Conservation (phyloP, 2,113 vertebrate species). For the Ameiurus melas region DNA sequence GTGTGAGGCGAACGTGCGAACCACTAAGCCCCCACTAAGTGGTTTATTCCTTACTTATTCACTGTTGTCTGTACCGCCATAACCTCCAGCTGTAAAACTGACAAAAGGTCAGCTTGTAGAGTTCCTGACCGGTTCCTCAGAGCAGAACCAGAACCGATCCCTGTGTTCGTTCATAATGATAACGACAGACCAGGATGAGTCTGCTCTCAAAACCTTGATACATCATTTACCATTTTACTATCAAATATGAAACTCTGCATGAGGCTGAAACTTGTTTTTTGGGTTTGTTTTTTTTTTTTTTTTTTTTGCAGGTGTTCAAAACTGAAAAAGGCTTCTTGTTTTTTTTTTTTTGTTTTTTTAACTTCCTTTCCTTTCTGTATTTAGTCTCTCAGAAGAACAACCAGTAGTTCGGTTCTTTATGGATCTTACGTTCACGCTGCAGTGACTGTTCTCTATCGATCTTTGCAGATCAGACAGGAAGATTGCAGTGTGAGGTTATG, state of each 20-base stretch:
- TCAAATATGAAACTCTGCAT: neutral
- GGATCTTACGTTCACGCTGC: neutral
- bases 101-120: neutral
- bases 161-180: neutral
- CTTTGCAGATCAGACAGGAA: neutral
- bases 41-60: too few species aligned
- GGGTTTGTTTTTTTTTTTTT: neutral
- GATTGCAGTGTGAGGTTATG: constrained; percentile 7
- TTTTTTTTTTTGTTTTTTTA: neutral
- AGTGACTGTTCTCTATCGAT: neutral
- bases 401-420: neutral
- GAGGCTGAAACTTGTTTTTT: neutral
- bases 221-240: neutral
- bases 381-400: neutral
- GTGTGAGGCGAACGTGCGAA: too few species aligned
- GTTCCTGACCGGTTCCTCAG: neutral
- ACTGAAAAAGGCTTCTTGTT: neutral
- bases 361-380: neutral
- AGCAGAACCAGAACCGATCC: neutral
- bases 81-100: neutral
- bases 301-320: constrained; percentile 12
- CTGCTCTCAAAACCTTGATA: neutral
- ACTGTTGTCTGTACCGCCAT: neutral
- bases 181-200: neutral
- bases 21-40: too few species aligned